These are phyloP conservation scores for Penaeus chinensis DNA, from an alignment of 1,140 invertebrate species.

Conservation along the genomic window DNA sequence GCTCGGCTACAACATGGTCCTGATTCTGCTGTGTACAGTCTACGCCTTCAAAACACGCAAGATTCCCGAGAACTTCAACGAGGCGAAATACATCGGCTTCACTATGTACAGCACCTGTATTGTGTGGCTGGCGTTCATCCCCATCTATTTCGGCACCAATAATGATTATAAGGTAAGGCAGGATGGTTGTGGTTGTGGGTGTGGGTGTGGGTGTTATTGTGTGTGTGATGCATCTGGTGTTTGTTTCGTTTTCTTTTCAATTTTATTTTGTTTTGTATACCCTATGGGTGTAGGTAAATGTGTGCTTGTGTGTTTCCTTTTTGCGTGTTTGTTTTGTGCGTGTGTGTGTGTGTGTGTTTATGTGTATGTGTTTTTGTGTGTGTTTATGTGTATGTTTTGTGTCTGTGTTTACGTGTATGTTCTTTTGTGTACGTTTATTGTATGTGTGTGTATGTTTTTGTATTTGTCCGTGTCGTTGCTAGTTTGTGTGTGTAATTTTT, in stretches of 20 bases:
- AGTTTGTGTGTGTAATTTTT: neutral
- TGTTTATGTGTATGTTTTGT: too few species aligned
- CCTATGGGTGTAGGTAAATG: neutral
- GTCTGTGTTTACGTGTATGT: too few species aligned
- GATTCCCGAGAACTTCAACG: slow-evolving; percentile 77
- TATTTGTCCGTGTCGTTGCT: slow-evolving; percentile 55
- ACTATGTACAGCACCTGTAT: slow-evolving; percentile 79
- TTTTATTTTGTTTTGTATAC: too few species aligned
- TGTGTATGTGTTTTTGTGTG: slow-evolving; percentile 58
- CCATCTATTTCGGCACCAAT: slow-evolving; percentile 77
- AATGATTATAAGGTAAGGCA: slow-evolving; percentile 79
- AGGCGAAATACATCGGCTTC: slow-evolving; percentile 77
- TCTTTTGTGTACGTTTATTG: neutral
- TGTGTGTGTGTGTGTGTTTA: neutral
- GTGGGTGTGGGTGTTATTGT: neutral
- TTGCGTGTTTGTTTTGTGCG: neutral
- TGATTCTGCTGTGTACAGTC: slow-evolving; percentile 76
- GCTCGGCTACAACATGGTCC: slow-evolving; percentile 79
- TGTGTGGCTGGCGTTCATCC: slow-evolving; percentile 77
- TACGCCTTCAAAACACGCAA: slow-evolving; percentile 77
- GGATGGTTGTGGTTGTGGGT: neutral
- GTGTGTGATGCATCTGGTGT: neutral
- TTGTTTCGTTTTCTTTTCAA: neutral
- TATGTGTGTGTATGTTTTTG: neutral
- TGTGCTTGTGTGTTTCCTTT: neutral